Evolutionary conservation across 2,888 invertebrate species (phyloP), one percentile per base, ranked within the genome.

Genomic region (Rhabditophanes sp.): DNA sequence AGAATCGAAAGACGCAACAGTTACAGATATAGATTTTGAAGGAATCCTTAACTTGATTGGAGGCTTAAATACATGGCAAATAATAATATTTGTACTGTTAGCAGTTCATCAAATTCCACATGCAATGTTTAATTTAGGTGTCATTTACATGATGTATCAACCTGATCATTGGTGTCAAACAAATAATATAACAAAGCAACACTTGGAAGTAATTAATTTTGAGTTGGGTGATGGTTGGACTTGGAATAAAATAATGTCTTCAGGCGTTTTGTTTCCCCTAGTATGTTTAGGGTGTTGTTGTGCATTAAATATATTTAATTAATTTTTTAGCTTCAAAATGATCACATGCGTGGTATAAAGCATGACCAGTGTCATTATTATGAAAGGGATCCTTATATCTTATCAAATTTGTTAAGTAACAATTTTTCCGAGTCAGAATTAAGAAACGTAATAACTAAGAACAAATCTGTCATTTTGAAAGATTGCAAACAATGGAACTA

Each of bases 1-100:
- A 33, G 24, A 26, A 38, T 11, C 35, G 41, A 16, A 22, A 32
- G 7, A 23, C 48, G 12, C 33, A 39, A 9, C 33, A n/a, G n/a
- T 52, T 35, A 64, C 64, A 3, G 64, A 64, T 39, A 56, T 64
- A 11, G 64, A 64, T 34, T 64, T 64, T 38, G 64, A 64, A 35
- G 62, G 62, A 2, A 62, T 63, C 33, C 40, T 63, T 5, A 55
- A 58, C 18, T 44, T 63, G 5, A 63, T 65, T 28, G 63, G 63
- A 20, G 63, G 63, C 4, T 63, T 63, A 35, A 46, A 48, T 19
- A 29, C 48, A 40, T 37, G 65, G 58, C 63, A 63, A 37, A 48
- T 60, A 9, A 32, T 54, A 11, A 41, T 64, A 26, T 64, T 65
- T 39, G 33, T 55, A 20, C 49, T 65, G 25, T 60, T 64, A 29